Evolutionary conservation across 1,140 invertebrate genomes (phyloP).

Genomic region (Charaxes varanes): DNA sequence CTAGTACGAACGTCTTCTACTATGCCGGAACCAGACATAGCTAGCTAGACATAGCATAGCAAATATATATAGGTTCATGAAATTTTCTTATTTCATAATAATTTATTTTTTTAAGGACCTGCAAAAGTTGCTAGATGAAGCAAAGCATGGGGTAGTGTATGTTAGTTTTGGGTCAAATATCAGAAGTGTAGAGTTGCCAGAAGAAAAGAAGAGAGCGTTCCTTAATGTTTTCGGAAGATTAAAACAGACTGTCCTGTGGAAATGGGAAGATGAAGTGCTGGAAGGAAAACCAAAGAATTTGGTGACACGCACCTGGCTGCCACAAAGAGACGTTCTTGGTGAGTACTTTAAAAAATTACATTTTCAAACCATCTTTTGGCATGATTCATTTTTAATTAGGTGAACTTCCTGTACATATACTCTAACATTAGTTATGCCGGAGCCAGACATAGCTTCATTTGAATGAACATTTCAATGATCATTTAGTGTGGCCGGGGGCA

Average conservation of each 20-base stretch:
- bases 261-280: conserved; percentile 76
- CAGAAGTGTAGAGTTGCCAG: conserved; percentile 67
- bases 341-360: no score
- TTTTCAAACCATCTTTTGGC: no score
- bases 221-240: conserved; percentile 73
- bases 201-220: conserved; percentile 66
- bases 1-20: no score
- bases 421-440: no score
- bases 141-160: conserved; percentile 76
- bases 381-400: no score
- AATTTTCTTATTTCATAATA: background rate
- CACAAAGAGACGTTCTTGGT: conserved; percentile 77
- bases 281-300: conserved; percentile 76
- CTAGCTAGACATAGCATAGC: no score
- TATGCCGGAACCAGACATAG: no score
- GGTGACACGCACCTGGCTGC: conserved; percentile 78
- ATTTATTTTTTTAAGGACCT: conserved; percentile 59
- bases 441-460: no score
- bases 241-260: conserved; percentile 79
- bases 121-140: conserved; percentile 73
- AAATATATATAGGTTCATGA: no score
- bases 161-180: conserved; percentile 79
- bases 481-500: no score
- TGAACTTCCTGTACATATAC: no score
- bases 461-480: no score